Evolutionary conservation across 2,113 vertebrate genomes (phyloP).

Genomic region (Phrynosoma platyrhinos): DNA sequence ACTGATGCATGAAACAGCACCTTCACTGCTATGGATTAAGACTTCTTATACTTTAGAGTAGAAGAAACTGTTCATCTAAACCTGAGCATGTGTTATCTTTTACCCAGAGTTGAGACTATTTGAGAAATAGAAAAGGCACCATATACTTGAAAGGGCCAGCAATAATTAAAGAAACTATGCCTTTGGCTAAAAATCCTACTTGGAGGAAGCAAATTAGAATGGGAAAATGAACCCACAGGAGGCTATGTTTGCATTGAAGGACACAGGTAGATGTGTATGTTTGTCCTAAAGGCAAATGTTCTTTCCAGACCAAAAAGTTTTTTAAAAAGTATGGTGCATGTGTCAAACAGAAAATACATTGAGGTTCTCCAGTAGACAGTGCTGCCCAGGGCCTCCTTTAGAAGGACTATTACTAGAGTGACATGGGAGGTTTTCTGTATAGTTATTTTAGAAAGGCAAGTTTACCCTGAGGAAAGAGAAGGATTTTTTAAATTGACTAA

Average conservation of each 20-base stretch:
- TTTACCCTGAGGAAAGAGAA: background rate
- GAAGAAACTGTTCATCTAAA: background rate
- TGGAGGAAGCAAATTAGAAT: constrained; percentile 23
- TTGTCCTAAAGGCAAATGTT: background rate
- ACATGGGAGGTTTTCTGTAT: background rate
- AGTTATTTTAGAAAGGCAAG: background rate
- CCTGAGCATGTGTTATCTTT: background rate
- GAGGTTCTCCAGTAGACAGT: background rate
- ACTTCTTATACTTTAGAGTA: constrained; percentile 1
- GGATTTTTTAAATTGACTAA: background rate
- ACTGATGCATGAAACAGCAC: background rate
- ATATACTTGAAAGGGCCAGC: background rate
- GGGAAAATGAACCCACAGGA: background rate
- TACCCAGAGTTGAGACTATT: constrained; percentile 10
- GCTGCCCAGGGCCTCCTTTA: background rate
- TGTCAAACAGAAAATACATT: constrained; percentile 5
- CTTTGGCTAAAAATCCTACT: background rate
- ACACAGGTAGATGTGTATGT: background rate
- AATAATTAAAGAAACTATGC: background rate
- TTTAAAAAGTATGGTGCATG: background rate
- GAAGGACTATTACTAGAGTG: background rate
- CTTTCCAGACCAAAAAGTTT: background rate
- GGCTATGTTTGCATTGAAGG: background rate
- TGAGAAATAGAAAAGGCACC: background rate
- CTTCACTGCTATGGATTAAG: background rate